Base-by-base conservation (phyloP, 2,888 invertebrate genomes). In the Lasioglossum malachurum region DNA sequence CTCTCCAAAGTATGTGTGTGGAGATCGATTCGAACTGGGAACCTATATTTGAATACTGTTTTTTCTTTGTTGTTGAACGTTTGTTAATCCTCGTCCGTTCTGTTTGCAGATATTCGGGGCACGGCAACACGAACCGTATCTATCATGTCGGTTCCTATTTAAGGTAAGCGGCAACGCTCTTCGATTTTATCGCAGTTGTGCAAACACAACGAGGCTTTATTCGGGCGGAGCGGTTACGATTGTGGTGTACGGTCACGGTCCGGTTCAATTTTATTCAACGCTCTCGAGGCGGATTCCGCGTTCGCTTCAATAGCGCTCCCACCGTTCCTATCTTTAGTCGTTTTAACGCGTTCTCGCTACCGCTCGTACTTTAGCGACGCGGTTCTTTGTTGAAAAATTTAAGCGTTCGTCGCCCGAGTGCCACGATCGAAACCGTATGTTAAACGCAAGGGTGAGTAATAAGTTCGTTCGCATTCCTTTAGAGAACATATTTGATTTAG, bases 61-160 rank as follows among this genome's bases (percentile, higher is more conserved):
- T 46, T 16, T 46, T 16, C 46, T 31, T 16, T 16, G 23, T 38
- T 23, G 12, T 69, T 12, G 69, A 4, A 14, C n/a, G 4, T 14
- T 5, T n/a, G 12, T 23, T 41, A 71, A 71, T 71, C 5, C 38
- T n/a, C 14, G 75, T 69, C 23, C 31, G 72, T 78, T 86, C 75
- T 84, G 85, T 83, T 94, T 93, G 49, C 93, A 94, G 94, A 94
- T 94, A 92, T 92, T 94, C 89, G 92, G 91, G 86, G 88, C 90
- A 92, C 92, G 92, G 86, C 85, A 87, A 87, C 89, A 91, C 88
- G 91, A 92, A 83, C 89, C 91, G 73, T 90, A 89, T 83, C 90
- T 92, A 73, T 92, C 89, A 94, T 94, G 94, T 84, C 93, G 92
- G 84, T 92, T 89, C 83, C 91, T 91, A 85, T 92, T 87, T 93